Percentiles rank a stretch among this genome's conserved stretches.
Evolutionary conservation across 1,140 invertebrate species (phyloP).

Genomic region (Drosophila sproati): DNA sequence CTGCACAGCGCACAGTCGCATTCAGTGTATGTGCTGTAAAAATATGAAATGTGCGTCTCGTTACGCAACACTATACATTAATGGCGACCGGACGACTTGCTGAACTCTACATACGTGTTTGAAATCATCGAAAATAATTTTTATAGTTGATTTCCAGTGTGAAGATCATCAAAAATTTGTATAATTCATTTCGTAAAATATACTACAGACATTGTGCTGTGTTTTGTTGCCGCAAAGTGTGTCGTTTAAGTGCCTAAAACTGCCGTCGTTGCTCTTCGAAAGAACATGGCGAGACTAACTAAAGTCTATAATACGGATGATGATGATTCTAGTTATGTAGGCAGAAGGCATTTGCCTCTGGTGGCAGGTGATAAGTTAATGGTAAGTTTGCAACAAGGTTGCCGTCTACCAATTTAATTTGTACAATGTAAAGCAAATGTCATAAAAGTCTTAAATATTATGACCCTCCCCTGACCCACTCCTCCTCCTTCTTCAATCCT

Average conservation of each 20-base stretch:
- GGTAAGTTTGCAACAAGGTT: conserved; percentile 46
- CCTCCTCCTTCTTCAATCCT: conserved; percentile 34
- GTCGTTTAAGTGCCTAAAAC: conserved; percentile 66
- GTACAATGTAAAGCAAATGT: conserved; percentile 12
- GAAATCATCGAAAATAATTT: conserved; percentile 69
- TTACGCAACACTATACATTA: conserved; percentile 59
- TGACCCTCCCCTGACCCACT: conserved; percentile 32
- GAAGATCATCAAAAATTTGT: conserved; percentile 32
- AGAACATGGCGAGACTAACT: conserved; percentile 82
- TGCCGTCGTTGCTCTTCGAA: conserved; percentile 61
- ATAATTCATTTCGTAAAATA: conserved; percentile 37
- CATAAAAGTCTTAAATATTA: conserved; percentile 45
- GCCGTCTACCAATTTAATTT: background rate
- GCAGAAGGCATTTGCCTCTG: conserved; percentile 78
- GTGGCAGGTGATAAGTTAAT: conserved; percentile 80
- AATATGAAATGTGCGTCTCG: conserved; percentile 36
- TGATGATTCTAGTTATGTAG: conserved; percentile 75
- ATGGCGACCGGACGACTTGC: conserved; percentile 71
- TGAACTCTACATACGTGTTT: conserved; percentile 72
- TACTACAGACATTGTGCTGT: conserved; percentile 39
- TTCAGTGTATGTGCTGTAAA: conserved; percentile 38
- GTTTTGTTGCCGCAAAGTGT: conserved; percentile 64
- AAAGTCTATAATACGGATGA: conserved; percentile 82
- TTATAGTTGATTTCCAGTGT: conserved; percentile 49
- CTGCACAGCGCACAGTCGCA: conserved; percentile 22